Evolutionary conservation across 2,797 vertebrate genomes (phyloP).

Genomic region (Enteromius argenteus): DNA sequence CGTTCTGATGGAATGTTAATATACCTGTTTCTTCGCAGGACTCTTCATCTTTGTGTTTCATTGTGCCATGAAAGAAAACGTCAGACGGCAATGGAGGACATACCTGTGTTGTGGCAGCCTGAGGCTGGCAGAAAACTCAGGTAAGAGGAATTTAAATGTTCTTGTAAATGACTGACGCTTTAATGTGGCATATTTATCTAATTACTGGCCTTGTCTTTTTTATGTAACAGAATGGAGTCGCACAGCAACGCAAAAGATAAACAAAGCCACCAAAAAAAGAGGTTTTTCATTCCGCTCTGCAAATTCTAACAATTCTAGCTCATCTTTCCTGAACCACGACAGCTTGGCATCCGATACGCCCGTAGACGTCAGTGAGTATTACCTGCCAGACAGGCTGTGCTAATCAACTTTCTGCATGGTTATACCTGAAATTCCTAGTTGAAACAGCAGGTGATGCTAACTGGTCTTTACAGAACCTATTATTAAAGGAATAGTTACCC

Average conservation of each 20-base stretch:
- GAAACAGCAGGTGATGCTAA: constrained; percentile 1
- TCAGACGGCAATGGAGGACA: constrained; percentile 91
- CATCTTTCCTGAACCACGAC: constrained; percentile 82
- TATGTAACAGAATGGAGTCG: constrained; percentile 90
- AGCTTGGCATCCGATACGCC: constrained; percentile 72
- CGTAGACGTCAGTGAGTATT: constrained; percentile 73
- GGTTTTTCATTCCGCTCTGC: constrained; percentile 79
- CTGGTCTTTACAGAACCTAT: not conserved
- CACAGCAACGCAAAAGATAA: constrained; percentile 88
- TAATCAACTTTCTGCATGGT: not conserved
- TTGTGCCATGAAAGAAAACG: constrained; percentile 92
- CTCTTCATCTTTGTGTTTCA: constrained; percentile 97
- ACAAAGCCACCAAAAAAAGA: constrained; percentile 81
- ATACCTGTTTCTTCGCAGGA: constrained; percentile 74
- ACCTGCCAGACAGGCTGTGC: not conserved
- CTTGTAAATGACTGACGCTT: not conserved
- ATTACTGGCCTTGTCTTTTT: not conserved
- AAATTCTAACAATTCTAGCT: constrained; percentile 83
- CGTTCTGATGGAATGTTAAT: not conserved
- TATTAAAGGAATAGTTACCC: not conserved
- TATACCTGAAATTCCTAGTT: not conserved
- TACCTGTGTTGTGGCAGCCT: constrained; percentile 93
- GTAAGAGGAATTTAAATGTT: constrained; percentile 70
- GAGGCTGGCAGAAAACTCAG: constrained; percentile 90
- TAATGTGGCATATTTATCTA: not conserved